These are phyloP conservation scores for Rhinoraja longicauda DNA, from an alignment of 2,797 vertebrate genomes.

Conservation along the genomic window DNA sequence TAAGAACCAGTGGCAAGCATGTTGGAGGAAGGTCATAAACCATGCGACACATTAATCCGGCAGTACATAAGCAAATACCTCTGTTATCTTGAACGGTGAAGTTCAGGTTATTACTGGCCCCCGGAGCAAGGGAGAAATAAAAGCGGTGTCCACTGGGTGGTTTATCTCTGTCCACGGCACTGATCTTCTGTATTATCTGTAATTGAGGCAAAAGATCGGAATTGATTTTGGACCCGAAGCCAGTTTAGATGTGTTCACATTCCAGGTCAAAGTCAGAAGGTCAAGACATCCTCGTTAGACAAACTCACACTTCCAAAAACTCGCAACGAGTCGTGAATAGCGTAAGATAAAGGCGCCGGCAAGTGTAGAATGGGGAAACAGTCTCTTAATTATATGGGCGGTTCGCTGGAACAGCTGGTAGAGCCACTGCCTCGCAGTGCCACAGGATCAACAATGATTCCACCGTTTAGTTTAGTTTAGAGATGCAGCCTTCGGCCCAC, in stretches of 20 bases:
- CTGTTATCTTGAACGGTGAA: slow-evolving; percentile 90
- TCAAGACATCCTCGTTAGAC: neutral
- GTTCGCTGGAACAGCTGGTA: too few relatives aligned
- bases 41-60: slow-evolving; percentile 1
- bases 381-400: too few relatives aligned
- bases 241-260: neutral
- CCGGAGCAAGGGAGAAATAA: slow-evolving; percentile 73
- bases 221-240: neutral
- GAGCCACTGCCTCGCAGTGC: too few relatives aligned
- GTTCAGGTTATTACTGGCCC: slow-evolving; percentile 78
- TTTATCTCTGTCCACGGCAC: slow-evolving; percentile 84
- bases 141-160: slow-evolving; percentile 83
- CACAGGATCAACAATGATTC: too few relatives aligned
- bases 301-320: neutral
- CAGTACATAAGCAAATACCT: slow-evolving; percentile 58
- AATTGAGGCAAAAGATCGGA: slow-evolving; percentile 13
- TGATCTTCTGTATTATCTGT: slow-evolving; percentile 91
- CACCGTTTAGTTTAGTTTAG: too few relatives aligned
- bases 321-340: neutral
- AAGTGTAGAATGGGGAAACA: neutral
- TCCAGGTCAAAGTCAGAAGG: neutral
- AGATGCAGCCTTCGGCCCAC: too few relatives aligned
- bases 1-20: slow-evolving; percentile 8
- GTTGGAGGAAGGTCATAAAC: neutral
- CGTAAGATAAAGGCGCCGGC: neutral